Conservation (phyloP, 37 sponge, comb jelly and placozoan species). For the Spongilla lacustris region DNA sequence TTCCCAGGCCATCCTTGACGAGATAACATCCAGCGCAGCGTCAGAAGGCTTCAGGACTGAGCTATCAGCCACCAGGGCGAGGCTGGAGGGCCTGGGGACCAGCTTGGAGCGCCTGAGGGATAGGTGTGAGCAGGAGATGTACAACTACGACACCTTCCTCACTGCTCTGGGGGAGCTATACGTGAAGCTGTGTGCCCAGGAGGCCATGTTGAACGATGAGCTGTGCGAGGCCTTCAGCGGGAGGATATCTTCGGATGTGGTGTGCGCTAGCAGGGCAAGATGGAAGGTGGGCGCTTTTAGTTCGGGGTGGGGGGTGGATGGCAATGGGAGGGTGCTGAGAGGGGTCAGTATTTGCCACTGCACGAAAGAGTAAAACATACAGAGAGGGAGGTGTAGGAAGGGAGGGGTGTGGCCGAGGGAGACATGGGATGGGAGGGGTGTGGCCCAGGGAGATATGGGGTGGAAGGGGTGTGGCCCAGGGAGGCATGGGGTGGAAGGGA, state of each 20-base stretch:
- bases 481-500: too few species aligned
- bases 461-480: too few species aligned
- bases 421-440: too few species aligned
- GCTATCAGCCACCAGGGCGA: neutral
- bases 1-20: slow-evolving; percentile 17
- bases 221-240: slow-evolving; percentile 7
- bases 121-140: neutral
- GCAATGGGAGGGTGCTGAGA: too few species aligned
- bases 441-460: too few species aligned
- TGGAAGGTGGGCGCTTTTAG: slow-evolving; percentile 6
- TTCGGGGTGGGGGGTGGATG: too few species aligned
- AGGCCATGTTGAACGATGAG: slow-evolving; percentile 25
- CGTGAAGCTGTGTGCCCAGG: slow-evolving; percentile 37
- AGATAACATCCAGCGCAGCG: slow-evolving; percentile 21
- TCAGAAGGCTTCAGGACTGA: neutral
- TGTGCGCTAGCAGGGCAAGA: slow-evolving; percentile 1
- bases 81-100: slow-evolving; percentile 14
- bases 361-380: too few species aligned
- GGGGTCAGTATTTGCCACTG: too few species aligned
- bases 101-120: neutral
- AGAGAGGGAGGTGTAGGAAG: too few species aligned
- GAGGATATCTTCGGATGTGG: slow-evolving; percentile 1
- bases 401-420: too few species aligned
- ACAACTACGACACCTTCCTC: slow-evolving; percentile 16
- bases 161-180: neutral